These are phyloP conservation scores for Aspidiotus rigidus DNA, from an alignment of 2,888 invertebrate genomes.

Conservation along the genomic window DNA sequence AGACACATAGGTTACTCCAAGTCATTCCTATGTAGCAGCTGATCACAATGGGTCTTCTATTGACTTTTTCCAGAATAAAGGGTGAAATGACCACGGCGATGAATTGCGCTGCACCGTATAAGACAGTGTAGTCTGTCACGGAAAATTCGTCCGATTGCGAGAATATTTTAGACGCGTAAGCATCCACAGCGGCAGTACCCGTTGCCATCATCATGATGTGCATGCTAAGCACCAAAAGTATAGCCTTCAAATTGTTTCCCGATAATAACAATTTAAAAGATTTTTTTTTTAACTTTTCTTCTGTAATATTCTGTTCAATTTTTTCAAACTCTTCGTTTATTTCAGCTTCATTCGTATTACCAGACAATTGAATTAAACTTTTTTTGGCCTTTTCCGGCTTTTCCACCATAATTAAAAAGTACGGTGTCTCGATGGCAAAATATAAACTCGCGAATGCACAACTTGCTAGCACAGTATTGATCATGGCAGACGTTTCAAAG, in stretches of 20 bases:
- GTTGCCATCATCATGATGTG: not conserved
- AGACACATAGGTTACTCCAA: not conserved
- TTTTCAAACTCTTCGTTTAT: not conserved
- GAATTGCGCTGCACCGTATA: not conserved
- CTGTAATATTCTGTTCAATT: conserved; percentile 2
- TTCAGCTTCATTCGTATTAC: conserved; percentile 6
- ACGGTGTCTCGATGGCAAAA: not conserved
- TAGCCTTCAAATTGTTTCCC: not conserved
- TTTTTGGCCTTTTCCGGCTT: conserved; percentile 1
- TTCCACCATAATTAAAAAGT: conserved; percentile 7
- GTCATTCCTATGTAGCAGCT: not conserved
- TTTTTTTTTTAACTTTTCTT: conserved; percentile 4
- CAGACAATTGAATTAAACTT: conserved; percentile 11
- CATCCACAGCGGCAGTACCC: not conserved
- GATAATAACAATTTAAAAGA: not conserved
- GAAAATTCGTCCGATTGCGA: not conserved
- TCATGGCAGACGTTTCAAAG: conserved; percentile 18
- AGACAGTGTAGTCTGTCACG: not conserved
- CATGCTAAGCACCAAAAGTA: not conserved
- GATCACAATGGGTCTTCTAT: not conserved
- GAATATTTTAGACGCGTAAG: not conserved
- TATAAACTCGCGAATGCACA: not conserved
- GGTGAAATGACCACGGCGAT: not conserved
- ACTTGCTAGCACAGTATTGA: not conserved
- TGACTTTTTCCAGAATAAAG: not conserved